phyloP scores from a whole-genome alignment of 2,888 invertebrate species.

The Amaurobius ferox region DNA sequence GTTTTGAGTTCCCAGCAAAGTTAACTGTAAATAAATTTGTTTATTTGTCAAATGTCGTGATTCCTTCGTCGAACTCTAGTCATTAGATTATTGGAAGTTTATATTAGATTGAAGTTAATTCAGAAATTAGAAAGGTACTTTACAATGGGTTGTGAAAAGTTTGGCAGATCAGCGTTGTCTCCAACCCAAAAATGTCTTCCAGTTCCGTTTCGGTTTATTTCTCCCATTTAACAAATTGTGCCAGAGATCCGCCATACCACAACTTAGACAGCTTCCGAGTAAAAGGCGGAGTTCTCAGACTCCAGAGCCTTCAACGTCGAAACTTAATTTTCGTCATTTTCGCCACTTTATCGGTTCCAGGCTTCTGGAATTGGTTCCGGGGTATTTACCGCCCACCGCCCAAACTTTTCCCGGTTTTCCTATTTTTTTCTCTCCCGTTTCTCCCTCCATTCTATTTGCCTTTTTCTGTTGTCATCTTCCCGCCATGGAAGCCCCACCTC shows the following conservation, averaged over 20 bases:
- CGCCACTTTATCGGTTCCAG: slow-evolving; percentile 64
- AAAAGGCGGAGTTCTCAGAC: slow-evolving; percentile 57
- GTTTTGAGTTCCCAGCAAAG: too few relatives aligned
- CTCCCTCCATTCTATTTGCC: neutral
- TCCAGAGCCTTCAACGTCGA: slow-evolving; percentile 41
- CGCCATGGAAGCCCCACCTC: slow-evolving; percentile 42
- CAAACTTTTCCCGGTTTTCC: neutral
- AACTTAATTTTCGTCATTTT: slow-evolving; percentile 72
- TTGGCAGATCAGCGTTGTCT: neutral
- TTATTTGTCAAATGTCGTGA: too few relatives aligned
- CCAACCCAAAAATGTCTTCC: neutral
- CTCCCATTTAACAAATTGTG: slow-evolving; percentile 4
- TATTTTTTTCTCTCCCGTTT: slow-evolving; percentile 16
- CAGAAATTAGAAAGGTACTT: too few relatives aligned
- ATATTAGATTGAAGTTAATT: too few relatives aligned
- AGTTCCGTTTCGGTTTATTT: neutral
- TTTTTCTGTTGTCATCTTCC: slow-evolving; percentile 9
- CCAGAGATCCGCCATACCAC: neutral
- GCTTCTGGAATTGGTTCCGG: slow-evolving; percentile 57
- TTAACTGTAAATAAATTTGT: too few relatives aligned
- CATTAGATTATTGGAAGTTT: too few relatives aligned
- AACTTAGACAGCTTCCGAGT: slow-evolving; percentile 10
- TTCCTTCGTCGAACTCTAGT: too few relatives aligned
- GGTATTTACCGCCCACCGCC: slow-evolving; percentile 67
- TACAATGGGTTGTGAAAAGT: too few relatives aligned